phyloP scores from a whole-genome alignment of 2,888 invertebrate species.

The Druceiella hillmani region DNA sequence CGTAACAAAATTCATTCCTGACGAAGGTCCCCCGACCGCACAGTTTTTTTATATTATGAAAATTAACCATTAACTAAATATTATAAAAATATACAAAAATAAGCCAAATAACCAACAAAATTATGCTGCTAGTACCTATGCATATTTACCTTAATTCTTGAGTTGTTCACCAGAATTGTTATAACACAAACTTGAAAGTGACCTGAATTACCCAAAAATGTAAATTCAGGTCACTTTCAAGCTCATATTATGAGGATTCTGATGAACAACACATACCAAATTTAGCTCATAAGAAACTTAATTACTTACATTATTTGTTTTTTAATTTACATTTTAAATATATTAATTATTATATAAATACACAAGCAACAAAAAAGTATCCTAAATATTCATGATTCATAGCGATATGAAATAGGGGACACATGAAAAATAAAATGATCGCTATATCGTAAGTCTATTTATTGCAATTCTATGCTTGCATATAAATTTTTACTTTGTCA shows the following conservation, averaged over 20 bases:
- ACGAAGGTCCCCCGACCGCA: no score
- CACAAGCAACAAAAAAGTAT: conserved; percentile 3
- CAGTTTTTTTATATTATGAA: no score
- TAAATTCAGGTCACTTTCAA: neutral
- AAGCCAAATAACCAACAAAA: conserved; percentile 1
- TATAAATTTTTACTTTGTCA: conserved; percentile 1
- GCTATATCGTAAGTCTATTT: conserved; percentile 3
- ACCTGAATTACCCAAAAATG: no score
- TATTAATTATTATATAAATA: no score
- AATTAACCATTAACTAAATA: neutral
- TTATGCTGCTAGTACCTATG: conserved; percentile 1
- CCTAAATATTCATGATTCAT: conserved; percentile 2
- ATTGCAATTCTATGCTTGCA: conserved; percentile 3
- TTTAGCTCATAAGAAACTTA: no score
- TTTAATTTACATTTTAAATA: no score
- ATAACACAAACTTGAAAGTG: no score
- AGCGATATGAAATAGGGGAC: conserved; percentile 2
- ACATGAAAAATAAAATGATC: no score
- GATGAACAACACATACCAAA: no score
- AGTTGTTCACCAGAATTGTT: no score
- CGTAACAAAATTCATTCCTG: no score
- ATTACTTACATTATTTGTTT: no score
- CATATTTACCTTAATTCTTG: conserved; percentile 4
- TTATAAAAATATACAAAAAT: conserved; percentile 1
- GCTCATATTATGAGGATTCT: conserved; percentile 1